Evolutionary conservation across 2,888 invertebrate species (phyloP).

Genomic region (Papilio elwesi): DNA sequence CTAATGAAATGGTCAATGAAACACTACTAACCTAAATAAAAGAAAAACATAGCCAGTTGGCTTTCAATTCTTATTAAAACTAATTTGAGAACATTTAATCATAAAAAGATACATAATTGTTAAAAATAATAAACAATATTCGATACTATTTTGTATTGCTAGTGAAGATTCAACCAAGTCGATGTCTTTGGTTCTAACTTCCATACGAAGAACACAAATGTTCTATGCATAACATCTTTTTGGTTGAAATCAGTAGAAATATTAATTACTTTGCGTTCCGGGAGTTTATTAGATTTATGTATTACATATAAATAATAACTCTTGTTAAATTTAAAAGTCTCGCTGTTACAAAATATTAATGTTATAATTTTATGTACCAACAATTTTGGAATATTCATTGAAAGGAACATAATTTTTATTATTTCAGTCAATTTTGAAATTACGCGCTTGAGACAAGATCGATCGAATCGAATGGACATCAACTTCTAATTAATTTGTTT

Average conservation of each 20-base stretch:
- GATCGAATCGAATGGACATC: neutral
- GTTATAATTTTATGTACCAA: neutral
- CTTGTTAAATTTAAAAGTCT: neutral
- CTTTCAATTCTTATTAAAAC: conserved; percentile 24
- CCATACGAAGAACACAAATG: neutral
- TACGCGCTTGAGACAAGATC: neutral
- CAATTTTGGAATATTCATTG: conserved; percentile 31
- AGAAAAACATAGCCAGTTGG: conserved; percentile 35
- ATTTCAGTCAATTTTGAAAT: conserved; percentile 28
- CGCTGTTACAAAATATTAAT: conserved; percentile 3
- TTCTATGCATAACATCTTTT: neutral
- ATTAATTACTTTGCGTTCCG: conserved; percentile 16
- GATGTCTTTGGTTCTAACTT: neutral
- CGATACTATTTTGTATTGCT: conserved; percentile 14
- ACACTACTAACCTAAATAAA: conserved; percentile 46
- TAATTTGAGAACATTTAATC: conserved; percentile 26
- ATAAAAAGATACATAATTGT: conserved; percentile 8
- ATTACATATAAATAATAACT: neutral
- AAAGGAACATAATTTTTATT: conserved; percentile 31
- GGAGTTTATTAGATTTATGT: neutral
- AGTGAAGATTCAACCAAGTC: conserved; percentile 4
- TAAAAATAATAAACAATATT: conserved; percentile 22
- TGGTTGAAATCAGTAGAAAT: neutral
- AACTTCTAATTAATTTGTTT: neutral
- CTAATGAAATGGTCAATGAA: conserved; percentile 78